These are phyloP conservation scores for Falcunculus frontatus DNA, from an alignment of 2,113 vertebrate genomes.

Conservation along the genomic window DNA sequence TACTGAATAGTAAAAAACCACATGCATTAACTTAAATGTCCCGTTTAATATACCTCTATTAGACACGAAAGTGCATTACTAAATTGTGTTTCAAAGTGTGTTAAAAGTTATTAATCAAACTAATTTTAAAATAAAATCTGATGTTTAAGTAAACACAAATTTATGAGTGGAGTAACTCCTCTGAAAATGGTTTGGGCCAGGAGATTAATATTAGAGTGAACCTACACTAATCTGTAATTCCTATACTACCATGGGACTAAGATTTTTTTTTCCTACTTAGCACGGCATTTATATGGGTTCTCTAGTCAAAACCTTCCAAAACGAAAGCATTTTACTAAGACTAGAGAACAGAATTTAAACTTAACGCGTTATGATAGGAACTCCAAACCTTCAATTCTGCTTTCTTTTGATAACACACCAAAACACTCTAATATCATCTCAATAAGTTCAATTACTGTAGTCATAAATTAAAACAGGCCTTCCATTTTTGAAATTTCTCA, in stretches of 20 bases:
- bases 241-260: accelerated
- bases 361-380: neutral
- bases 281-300: neutral
- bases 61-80: neutral
- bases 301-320: neutral
- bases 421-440: neutral
- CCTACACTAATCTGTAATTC: neutral
- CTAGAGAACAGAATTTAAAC: neutral
- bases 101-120: neutral
- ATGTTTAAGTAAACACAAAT: neutral
- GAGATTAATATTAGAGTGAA: neutral
- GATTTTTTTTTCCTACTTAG: neutral
- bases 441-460: neutral
- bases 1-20: neutral
- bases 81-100: neutral
- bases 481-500: neutral
- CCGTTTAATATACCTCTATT: accelerated
- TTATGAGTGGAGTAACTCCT: neutral
- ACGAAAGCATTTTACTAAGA: neutral
- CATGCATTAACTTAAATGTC: neutral
- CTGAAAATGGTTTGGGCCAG: neutral
- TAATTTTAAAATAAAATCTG: neutral
- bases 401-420: neutral
- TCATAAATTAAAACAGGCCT: neutral
- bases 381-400: neutral